Percentiles rank a stretch among this genome's conserved stretches.
Evolutionary conservation across 1,140 invertebrate species (phyloP).

Genomic region (Rhagoletis pomonella): DNA sequence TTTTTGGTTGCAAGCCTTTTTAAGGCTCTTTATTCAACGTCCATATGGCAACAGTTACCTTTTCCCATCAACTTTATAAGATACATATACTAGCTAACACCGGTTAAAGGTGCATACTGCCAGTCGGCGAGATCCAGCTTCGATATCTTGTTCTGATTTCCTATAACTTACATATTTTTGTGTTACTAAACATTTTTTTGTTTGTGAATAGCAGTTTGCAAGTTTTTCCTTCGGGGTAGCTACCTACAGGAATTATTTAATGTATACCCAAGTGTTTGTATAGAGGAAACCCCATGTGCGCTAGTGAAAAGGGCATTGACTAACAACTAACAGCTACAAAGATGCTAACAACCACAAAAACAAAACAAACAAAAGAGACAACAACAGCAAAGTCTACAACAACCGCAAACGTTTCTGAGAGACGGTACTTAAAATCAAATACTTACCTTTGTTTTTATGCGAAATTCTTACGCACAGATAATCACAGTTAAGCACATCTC

Average conservation of each 20-base stretch:
- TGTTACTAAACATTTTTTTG: neutral
- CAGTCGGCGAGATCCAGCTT: no score
- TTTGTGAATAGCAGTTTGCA: neutral
- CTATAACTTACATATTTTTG: neutral
- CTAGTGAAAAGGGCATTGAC: constrained; percentile 51
- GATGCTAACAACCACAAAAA: neutral
- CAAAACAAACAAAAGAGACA: neutral
- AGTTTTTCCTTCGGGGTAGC: neutral
- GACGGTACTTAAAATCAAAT: constrained; percentile 29
- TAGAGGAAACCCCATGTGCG: neutral
- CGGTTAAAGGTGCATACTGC: no score
- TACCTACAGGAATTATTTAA: neutral
- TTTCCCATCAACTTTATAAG: no score
- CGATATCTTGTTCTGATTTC: no score
- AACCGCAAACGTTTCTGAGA: neutral
- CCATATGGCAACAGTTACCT: no score
- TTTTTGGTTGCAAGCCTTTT: no score
- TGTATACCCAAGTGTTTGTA: neutral
- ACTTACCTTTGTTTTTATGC: constrained; percentile 13
- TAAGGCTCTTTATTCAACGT: no score
- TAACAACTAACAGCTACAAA: neutral
- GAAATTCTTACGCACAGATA: constrained; percentile 44
- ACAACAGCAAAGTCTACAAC: neutral
- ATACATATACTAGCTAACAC: no score
- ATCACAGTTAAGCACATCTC: constrained; percentile 1